Conservation (phyloP, 92 coral and sea anemone species). For the Actinostola sp. region DNA sequence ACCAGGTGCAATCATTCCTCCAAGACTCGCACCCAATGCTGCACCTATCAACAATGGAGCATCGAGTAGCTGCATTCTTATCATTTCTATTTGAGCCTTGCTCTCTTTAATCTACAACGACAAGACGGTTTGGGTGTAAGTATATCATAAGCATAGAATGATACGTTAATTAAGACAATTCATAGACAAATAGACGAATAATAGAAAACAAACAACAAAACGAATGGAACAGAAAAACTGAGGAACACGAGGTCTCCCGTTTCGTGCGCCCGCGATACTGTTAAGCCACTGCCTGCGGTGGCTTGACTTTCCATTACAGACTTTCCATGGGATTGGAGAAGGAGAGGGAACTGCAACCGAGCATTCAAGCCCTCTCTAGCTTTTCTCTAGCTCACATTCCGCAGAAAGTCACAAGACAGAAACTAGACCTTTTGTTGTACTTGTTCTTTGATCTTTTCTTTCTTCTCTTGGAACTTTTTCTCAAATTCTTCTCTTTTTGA, state of each 20-base stretch:
- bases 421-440: conserved; percentile 39
- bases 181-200: too few relatives aligned
- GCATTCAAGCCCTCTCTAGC: too few relatives aligned
- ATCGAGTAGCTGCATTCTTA: conserved; percentile 73
- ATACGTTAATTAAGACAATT: too few relatives aligned
- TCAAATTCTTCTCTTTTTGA: conserved; percentile 14
- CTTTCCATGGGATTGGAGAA: too few relatives aligned
- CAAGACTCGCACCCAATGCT: conserved; percentile 81
- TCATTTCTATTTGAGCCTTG: conserved; percentile 57
- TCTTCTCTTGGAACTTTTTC: conserved; percentile 21
- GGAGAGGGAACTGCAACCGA: too few relatives aligned
- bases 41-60: conserved; percentile 86
- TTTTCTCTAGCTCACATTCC: too few relatives aligned
- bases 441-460: conserved; percentile 21
- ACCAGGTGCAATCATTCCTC: conserved; percentile 97
- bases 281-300: too few relatives aligned
- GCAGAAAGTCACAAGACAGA: background rate
- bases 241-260: too few relatives aligned
- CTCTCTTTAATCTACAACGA: conserved; percentile 63
- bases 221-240: background rate
- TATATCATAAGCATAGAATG: background rate
- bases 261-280: too few relatives aligned
- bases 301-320: too few relatives aligned
- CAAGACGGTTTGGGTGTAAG: background rate
- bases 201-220: background rate